Evolutionary conservation across 2,888 invertebrate species (phyloP).

Genomic region (Plebejus anna): DNA sequence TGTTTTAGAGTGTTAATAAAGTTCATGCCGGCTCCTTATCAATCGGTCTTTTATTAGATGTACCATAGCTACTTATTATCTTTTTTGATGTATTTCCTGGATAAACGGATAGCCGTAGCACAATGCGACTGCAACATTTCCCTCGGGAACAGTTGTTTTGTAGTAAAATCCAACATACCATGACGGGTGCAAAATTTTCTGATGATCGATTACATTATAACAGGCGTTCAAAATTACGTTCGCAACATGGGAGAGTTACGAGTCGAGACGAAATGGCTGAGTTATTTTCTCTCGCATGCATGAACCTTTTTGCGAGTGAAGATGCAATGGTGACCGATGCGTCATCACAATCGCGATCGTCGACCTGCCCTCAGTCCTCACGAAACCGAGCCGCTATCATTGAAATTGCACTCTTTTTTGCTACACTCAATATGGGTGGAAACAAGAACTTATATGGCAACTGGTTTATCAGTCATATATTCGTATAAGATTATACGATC

Average conservation of each 20-base stretch:
- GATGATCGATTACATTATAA: not conserved
- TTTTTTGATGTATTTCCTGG: not conserved
- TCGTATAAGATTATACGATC: not conserved
- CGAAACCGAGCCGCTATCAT: conserved; percentile 54
- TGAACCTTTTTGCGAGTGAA: conserved; percentile 42
- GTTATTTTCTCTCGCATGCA: conserved; percentile 45
- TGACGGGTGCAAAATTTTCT: not conserved
- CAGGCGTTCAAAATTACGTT: conserved; percentile 1
- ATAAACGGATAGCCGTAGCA: not conserved
- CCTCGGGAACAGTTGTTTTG: not conserved
- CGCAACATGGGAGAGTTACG: conserved; percentile 31
- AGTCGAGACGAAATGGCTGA: conserved; percentile 33
- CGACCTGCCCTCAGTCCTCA: conserved; percentile 62
- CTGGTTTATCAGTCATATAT: conserved; percentile 9
- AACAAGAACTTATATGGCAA: conserved; percentile 5
- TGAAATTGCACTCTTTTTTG: conserved; percentile 51
- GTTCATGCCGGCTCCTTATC: not conserved
- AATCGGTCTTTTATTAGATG: not conserved
- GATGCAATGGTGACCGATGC: conserved; percentile 55
- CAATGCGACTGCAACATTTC: not conserved
- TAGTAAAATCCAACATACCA: not conserved
- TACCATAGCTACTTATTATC: not conserved
- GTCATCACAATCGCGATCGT: conserved; percentile 62
- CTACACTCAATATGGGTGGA: conserved; percentile 33
- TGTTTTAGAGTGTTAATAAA: not conserved